A percentile compares a stretch with the other conserved stretches of the same genome.
Conservation (phyloP, 2,888 invertebrate genomes). For the Drosophila nr. perissopoda region DNA sequence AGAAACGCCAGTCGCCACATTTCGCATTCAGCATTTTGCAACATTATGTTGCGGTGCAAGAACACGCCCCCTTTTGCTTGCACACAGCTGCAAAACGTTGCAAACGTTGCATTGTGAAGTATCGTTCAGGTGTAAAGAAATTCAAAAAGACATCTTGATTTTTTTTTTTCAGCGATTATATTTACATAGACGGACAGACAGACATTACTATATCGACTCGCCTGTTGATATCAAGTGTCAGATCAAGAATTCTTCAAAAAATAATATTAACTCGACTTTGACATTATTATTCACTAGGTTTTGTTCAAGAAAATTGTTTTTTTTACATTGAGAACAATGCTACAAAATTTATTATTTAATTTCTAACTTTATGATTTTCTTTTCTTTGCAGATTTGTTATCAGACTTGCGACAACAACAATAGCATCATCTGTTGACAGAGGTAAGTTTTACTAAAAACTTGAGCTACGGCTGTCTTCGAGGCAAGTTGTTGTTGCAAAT, state of each 20-base stretch:
- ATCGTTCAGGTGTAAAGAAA: conserved; percentile 8
- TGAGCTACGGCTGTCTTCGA: conserved; percentile 1
- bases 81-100: conserved; percentile 8
- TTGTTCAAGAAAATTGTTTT: background rate
- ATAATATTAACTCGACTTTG: background rate
- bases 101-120: conserved; percentile 7
- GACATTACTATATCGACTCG: background rate
- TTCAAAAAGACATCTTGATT: background rate
- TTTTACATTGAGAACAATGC: background rate
- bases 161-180: background rate
- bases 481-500: background rate
- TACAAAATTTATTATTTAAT: background rate
- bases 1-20: conserved; percentile 8
- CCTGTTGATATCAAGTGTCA: background rate
- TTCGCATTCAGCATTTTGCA: conserved; percentile 26
- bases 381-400: conserved; percentile 7
- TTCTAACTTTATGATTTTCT: background rate
- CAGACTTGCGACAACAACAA: background rate
- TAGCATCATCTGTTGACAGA: conserved; percentile 14
- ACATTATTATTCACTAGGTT: background rate
- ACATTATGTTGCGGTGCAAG: conserved; percentile 30
- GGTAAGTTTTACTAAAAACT: conserved; percentile 18
- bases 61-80: background rate
- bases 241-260: background rate
- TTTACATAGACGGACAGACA: background rate